Percentiles rank a stretch among this genome's conserved stretches.
Conservation (phyloP, 2,113 vertebrate genomes). For the Balaeniceps rex region DNA sequence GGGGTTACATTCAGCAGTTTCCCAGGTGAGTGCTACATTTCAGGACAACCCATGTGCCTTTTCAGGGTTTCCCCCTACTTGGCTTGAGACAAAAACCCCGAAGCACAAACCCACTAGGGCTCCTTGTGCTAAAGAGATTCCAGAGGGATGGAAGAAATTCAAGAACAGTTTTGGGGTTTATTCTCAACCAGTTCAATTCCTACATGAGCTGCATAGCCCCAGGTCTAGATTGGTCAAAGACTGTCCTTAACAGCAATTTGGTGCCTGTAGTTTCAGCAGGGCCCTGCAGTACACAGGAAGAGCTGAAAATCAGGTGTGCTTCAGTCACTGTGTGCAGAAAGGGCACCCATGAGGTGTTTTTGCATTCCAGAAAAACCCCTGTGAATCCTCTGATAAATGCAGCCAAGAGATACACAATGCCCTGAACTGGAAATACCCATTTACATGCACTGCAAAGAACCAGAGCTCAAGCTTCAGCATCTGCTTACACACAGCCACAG, state of each 20-base stretch:
- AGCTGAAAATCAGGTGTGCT: neutral
- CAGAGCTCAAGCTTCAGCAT: accelerated
- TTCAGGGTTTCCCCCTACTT: neutral
- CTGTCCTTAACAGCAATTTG: neutral
- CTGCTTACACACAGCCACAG: neutral
- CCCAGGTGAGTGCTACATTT: neutral
- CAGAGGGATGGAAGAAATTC: neutral
- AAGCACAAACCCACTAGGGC: neutral
- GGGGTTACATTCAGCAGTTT: neutral
- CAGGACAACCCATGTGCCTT: accelerated
- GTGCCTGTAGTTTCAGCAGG: neutral
- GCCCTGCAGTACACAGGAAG: neutral
- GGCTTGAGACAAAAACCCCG: neutral
- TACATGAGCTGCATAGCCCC: neutral
- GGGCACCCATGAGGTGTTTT: no score
- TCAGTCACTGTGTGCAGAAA: neutral
- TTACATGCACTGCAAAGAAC: neutral
- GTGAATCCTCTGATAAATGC: neutral
- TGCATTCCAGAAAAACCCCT: neutral
- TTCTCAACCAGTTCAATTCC: neutral
- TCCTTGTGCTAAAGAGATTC: neutral
- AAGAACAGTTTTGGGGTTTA: neutral
- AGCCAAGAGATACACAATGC: neutral
- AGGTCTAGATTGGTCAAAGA: neutral
- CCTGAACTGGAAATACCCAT: neutral